Evolutionary conservation across 2,888 invertebrate species (phyloP).

Genomic region (Limnephilus rhombicus): DNA sequence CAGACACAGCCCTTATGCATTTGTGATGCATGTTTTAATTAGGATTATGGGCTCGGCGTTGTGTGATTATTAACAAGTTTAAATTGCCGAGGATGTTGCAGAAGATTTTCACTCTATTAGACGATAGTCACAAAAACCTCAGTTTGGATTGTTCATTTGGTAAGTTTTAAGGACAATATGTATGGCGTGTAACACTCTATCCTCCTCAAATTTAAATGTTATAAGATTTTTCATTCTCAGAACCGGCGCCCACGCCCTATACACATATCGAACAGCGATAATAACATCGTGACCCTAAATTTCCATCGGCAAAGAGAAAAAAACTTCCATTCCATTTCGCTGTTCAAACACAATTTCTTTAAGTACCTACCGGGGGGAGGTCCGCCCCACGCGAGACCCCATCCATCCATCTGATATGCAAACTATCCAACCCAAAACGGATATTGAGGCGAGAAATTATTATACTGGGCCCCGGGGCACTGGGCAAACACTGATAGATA

Average conservation of each 20-base stretch:
- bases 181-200: neutral
- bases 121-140: neutral
- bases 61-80: too few relatives aligned
- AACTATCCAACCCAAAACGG: constrained; percentile 54
- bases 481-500: constrained; percentile 47
- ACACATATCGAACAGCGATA: constrained; percentile 61
- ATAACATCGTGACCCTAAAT: constrained; percentile 65
- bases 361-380: constrained; percentile 60
- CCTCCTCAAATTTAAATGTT: neutral
- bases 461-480: constrained; percentile 29
- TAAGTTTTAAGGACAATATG: neutral
- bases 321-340: constrained; percentile 66
- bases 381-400: constrained; percentile 42
- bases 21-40: too few relatives aligned
- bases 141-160: neutral
- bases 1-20: too few relatives aligned
- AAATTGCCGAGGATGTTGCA: too few relatives aligned
- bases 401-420: constrained; percentile 57
- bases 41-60: too few relatives aligned
- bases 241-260: constrained; percentile 31
- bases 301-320: constrained; percentile 64
- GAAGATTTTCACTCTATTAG: too few relatives aligned
- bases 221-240: neutral
- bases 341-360: constrained; percentile 66
- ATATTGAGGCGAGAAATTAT: constrained; percentile 49